These are phyloP conservation scores for Phorcus lineatus DNA, from an alignment of 2,888 invertebrate genomes.

Conservation along the genomic window DNA sequence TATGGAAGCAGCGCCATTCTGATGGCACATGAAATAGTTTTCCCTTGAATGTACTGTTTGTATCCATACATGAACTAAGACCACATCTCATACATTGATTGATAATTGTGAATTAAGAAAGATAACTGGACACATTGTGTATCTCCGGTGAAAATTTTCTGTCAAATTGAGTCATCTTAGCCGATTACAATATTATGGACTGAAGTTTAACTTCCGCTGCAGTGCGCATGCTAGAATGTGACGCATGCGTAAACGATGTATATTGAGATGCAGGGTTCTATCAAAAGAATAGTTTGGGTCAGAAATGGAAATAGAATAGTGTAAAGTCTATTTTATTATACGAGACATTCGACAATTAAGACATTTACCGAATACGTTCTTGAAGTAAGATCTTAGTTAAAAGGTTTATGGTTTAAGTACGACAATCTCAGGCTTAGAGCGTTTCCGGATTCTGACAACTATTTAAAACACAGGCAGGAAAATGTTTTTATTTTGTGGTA, in stretches of 20 bases:
- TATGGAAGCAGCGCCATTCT: conserved; percentile 15
- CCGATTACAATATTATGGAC: conserved; percentile 6
- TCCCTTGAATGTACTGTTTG: neutral
- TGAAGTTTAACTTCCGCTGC: conserved; percentile 25
- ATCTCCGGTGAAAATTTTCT: neutral
- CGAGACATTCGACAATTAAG: too few relatives aligned
- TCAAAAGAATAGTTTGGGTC: too few relatives aligned
- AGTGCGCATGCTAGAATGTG: conserved; percentile 27
- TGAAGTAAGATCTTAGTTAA: too few relatives aligned
- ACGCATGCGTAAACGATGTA: neutral
- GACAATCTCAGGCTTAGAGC: too few relatives aligned
- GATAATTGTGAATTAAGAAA: neutral
- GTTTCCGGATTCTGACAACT: too few relatives aligned
- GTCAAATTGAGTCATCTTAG: conserved; percentile 13
- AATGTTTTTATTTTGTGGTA: too few relatives aligned
- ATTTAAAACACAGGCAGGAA: too few relatives aligned
- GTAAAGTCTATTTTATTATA: too few relatives aligned
- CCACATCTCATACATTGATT: neutral
- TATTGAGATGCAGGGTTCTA: too few relatives aligned
- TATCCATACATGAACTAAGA: neutral
- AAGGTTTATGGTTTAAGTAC: too few relatives aligned
- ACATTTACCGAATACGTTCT: too few relatives aligned
- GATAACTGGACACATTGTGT: neutral
- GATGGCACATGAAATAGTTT: neutral
- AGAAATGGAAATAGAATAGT: too few relatives aligned